These are phyloP conservation scores for Aspidiotus destructor DNA, from an alignment of 2,888 invertebrate species.

Conservation along the genomic window DNA sequence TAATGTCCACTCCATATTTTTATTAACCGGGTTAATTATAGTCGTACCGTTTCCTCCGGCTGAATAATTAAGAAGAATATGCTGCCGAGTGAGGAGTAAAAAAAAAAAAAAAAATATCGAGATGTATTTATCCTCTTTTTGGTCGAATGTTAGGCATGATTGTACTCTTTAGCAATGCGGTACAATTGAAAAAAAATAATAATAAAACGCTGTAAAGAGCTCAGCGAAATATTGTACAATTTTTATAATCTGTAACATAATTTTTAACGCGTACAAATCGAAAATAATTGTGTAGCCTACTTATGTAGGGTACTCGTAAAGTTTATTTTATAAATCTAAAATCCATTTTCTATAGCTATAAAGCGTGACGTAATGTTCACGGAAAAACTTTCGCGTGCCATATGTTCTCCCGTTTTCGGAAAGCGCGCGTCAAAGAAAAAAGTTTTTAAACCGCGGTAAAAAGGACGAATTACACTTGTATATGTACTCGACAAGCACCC, in stretches of 20 bases:
- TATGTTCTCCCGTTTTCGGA: conserved; percentile 2
- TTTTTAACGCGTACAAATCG: too few species aligned
- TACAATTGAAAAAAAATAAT: too few species aligned
- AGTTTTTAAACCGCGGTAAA: conserved; percentile 8
- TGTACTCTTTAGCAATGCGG: too few species aligned
- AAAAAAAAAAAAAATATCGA: background rate
- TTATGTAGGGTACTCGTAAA: too few species aligned
- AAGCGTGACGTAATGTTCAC: background rate
- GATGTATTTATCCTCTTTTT: too few species aligned
- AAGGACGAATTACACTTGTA: conserved; percentile 4
- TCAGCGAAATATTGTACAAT: too few species aligned
- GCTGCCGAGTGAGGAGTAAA: background rate
- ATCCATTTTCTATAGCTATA: background rate
- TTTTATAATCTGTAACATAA: too few species aligned
- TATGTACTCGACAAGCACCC: background rate
- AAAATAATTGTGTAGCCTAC: too few species aligned
- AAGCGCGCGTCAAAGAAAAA: conserved; percentile 11
- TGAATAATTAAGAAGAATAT: conserved; percentile 35
- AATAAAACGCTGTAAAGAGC: too few species aligned
- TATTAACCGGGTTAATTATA: conserved; percentile 30
- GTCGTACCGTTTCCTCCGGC: conserved; percentile 28
- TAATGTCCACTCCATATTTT: conserved; percentile 30
- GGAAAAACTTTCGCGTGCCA: background rate
- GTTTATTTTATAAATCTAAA: too few species aligned
- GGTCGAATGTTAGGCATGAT: too few species aligned